These are phyloP conservation scores for Alauda arvensis DNA, from an alignment of 2,797 vertebrate species.

Conservation along the genomic window DNA sequence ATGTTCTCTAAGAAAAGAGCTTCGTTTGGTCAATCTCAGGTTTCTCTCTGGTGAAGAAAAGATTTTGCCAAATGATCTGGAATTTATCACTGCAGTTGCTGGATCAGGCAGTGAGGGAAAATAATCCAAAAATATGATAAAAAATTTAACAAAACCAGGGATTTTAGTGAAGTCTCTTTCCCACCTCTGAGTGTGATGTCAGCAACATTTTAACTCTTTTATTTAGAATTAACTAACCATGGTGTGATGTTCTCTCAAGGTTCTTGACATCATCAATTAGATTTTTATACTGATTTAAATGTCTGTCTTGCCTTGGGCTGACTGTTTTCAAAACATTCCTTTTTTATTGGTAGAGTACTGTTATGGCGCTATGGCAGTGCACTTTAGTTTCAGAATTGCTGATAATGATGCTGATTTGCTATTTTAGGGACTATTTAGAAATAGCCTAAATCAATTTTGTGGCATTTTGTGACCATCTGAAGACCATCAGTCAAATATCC, in stretches of 20 bases:
- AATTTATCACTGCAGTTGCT: not conserved
- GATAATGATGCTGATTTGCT: too few relatives aligned
- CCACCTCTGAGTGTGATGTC: not conserved
- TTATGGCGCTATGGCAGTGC: not conserved
- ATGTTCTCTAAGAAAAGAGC: not conserved
- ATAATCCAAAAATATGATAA: constrained; percentile 10
- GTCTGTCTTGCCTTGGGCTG: not conserved
- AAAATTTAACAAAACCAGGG: not conserved
- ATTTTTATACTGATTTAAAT: not conserved
- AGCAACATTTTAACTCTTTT: not conserved
- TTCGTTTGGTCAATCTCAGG: not conserved
- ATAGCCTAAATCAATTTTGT: not conserved
- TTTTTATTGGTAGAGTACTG: not conserved
- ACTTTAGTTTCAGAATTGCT: too few relatives aligned
- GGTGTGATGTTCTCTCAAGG: not conserved
- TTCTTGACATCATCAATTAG: not conserved
- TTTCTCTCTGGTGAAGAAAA: not conserved
- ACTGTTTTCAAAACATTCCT: not conserved
- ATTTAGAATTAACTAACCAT: not conserved
- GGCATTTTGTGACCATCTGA: not conserved
- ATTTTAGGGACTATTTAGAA: not conserved
- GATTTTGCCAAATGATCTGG: not conserved
- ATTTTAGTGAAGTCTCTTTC: not conserved
- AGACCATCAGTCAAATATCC: not conserved
- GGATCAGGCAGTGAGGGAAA: not conserved